Evolutionary conservation across 2,113 vertebrate species (phyloP).

Genomic region (Pelodiscus sinensis): DNA sequence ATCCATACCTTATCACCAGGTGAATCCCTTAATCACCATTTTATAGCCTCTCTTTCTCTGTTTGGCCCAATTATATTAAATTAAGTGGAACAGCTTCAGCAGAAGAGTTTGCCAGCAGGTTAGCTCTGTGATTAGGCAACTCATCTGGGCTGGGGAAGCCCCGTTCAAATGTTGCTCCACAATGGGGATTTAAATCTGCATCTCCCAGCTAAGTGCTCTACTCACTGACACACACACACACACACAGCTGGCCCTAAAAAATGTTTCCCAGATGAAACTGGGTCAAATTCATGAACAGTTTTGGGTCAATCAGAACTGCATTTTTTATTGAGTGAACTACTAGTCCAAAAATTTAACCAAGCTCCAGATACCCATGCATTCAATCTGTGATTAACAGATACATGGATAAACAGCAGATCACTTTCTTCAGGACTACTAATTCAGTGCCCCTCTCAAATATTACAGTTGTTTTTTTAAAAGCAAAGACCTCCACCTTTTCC

Average conservation of each 20-base stretch:
- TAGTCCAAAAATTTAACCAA: not conserved
- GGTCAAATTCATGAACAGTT: too few relatives aligned
- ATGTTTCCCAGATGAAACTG: too few relatives aligned
- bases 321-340: not conserved
- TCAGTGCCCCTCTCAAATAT: not conserved
- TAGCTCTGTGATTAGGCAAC: not conserved
- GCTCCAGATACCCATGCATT: not conserved
- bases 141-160: not conserved
- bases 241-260: not conserved
- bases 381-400: not conserved
- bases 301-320: not conserved
- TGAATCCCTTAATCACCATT: not conserved
- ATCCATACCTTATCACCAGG: not conserved
- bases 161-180: not conserved
- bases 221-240: not conserved
- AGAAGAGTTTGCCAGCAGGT: not conserved
- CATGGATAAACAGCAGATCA: not conserved
- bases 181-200: not conserved
- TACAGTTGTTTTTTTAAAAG: not conserved
- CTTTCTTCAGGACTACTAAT: not conserved
- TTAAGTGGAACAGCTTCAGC: not conserved
- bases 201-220: not conserved
- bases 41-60: not conserved
- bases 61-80: not conserved
- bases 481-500: not conserved